phyloP scores from a whole-genome alignment of 2,888 invertebrate species.

The Poecilus cupreus region DNA sequence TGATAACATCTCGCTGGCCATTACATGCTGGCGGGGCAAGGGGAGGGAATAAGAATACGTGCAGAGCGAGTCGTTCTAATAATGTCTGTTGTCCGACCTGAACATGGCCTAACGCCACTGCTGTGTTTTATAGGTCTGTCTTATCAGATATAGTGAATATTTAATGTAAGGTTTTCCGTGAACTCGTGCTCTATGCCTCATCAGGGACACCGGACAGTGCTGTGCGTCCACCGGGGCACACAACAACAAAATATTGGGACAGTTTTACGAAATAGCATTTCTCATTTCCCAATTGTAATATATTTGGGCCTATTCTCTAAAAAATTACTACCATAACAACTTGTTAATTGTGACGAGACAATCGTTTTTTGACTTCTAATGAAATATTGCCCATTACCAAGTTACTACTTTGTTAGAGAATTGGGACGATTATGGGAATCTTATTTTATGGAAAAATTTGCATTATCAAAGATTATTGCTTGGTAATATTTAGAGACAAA shows the following conservation, averaged over 20 bases:
- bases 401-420: too few relatives aligned
- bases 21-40: conserved; percentile 55
- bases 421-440: too few relatives aligned
- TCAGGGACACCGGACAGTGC: conserved; percentile 55
- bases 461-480: too few relatives aligned
- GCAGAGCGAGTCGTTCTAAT: conserved; percentile 9
- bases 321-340: too few relatives aligned
- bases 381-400: too few relatives aligned
- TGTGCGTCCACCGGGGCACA: conserved; percentile 9
- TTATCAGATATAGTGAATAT: conserved; percentile 60
- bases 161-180: conserved; percentile 56
- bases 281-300: too few relatives aligned
- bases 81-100: conserved; percentile 46
- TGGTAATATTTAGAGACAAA: too few relatives aligned
- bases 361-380: too few relatives aligned
- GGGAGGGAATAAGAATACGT: conserved; percentile 46
- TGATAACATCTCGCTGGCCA: conserved; percentile 52
- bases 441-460: too few relatives aligned
- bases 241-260: not conserved
- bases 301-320: too few relatives aligned
- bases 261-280: too few relatives aligned
- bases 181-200: conserved; percentile 42
- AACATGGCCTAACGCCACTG: conserved; percentile 18
- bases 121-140: conserved; percentile 57
- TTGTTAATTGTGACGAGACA: too few relatives aligned